phyloP scores from a whole-genome alignment of 2,888 invertebrate genomes.

The Ormyrus thymus region DNA sequence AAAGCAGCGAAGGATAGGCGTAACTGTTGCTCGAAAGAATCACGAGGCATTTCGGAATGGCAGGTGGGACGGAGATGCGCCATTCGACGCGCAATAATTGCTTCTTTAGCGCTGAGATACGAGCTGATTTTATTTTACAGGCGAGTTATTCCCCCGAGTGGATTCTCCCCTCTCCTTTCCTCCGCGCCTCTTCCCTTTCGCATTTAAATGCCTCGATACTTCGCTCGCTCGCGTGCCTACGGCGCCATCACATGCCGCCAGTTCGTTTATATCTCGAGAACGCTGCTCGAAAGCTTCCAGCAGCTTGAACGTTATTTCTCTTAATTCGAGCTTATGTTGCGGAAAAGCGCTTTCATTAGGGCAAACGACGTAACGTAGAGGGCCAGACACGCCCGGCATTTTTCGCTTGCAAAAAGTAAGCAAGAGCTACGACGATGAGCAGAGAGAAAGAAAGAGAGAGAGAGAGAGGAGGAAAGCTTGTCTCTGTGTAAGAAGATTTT shows the following conservation, averaged over 20 bases:
- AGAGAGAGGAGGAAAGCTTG: neutral
- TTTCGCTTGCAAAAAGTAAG: too few species aligned
- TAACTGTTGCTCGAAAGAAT: conserved; percentile 35
- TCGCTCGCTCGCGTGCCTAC: neutral
- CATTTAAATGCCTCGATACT: conserved; percentile 41
- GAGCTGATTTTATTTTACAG: conserved; percentile 59
- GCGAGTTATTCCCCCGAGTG: conserved; percentile 65
- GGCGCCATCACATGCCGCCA: neutral
- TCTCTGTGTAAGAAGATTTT: conserved; percentile 1
- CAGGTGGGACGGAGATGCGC: conserved; percentile 17
- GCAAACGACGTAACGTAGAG: neutral
- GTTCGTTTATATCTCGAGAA: conserved; percentile 14
- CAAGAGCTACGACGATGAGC: neutral
- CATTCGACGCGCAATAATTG: conserved; percentile 47
- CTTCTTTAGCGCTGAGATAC: conserved; percentile 25
- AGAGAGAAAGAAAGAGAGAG: neutral
- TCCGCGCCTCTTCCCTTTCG: conserved; percentile 14
- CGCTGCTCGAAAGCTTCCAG: neutral
- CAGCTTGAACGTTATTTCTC: conserved; percentile 40
- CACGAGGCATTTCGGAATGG: conserved; percentile 10
- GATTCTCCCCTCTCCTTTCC: conserved; percentile 12
- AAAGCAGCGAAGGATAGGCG: neutral
- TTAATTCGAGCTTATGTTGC: conserved; percentile 41
- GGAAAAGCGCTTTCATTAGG: conserved; percentile 27
- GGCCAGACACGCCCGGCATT: too few species aligned